phyloP scores from a whole-genome alignment of 2,888 invertebrate species.

The Sarcophaga carnaria region DNA sequence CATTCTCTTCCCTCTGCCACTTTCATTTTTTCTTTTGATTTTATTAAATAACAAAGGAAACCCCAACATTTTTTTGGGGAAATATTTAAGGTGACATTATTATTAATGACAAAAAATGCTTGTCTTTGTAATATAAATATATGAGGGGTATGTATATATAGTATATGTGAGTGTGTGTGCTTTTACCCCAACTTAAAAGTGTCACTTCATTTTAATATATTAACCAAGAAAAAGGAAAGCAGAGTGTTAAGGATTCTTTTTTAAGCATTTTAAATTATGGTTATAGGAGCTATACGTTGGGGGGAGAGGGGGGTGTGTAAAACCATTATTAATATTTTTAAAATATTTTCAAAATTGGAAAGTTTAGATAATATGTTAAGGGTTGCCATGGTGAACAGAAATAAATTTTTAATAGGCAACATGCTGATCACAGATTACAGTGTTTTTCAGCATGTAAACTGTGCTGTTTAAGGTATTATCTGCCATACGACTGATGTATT shows the following conservation, averaged over 20 bases:
- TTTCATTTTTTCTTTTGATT: neutral
- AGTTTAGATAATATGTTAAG: neutral
- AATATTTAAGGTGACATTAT: constrained; percentile 62
- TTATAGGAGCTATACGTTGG: neutral
- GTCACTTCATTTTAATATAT: neutral
- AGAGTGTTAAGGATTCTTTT: neutral
- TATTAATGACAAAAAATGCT: constrained; percentile 57
- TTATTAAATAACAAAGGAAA: constrained; percentile 34
- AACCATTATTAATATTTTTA: constrained; percentile 42
- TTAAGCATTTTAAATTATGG: neutral
- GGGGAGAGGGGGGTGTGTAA: neutral
- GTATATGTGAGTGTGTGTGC: constrained; percentile 8
- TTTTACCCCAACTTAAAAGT: constrained; percentile 1
- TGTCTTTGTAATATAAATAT: constrained; percentile 7
- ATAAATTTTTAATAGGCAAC: neutral
- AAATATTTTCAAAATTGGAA: constrained; percentile 19
- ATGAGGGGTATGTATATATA: neutral
- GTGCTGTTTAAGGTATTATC: no score
- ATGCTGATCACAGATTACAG: no score
- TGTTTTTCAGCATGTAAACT: no score
- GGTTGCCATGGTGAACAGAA: neutral
- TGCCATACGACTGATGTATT: no score
- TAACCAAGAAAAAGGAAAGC: constrained; percentile 25
- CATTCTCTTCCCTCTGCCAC: no score
- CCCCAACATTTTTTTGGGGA: constrained; percentile 40